A percentile compares a stretch with the other conserved stretches of the same genome.
These are phyloP conservation scores for Amphimallon solstitiale DNA, from an alignment of 2,888 invertebrate species.

Conservation along the genomic window DNA sequence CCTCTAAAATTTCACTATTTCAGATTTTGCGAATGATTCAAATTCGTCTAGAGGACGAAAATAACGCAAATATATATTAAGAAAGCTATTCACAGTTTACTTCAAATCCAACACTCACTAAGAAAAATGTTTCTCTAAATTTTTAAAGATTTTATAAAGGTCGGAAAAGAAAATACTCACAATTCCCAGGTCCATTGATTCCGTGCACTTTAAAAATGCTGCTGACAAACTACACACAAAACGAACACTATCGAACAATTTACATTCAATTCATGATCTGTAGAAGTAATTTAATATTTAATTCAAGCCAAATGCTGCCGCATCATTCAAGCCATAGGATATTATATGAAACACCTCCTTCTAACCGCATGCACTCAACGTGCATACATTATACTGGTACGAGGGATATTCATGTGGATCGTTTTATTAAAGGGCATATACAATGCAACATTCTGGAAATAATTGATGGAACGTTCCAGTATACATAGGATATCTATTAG, in stretches of 20 bases:
- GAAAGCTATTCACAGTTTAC: no score
- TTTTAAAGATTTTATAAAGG: no score
- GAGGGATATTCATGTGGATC: constrained; percentile 5
- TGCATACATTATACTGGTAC: constrained; percentile 7
- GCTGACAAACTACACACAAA: not conserved
- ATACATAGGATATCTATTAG: not conserved
- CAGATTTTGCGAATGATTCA: no score
- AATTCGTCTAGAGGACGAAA: no score
- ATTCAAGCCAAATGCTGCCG: not conserved
- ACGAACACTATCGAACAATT: not conserved
- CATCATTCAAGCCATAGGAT: constrained; percentile 2
- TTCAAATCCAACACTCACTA: no score
- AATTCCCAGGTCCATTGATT: no score
- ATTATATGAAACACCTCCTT: constrained; percentile 10
- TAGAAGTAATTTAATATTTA: constrained; percentile 23
- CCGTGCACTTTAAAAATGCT: not conserved
- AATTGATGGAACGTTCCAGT: not conserved
- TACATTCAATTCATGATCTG: constrained; percentile 14
- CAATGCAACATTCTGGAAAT: not conserved
- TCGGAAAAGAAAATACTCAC: no score
- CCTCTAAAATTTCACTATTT: no score
- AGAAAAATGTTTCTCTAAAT: no score
- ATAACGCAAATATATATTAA: no score
- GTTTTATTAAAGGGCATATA: not conserved
- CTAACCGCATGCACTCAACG: constrained; percentile 11